Base-by-base conservation (phyloP, 2,797 vertebrate species). In the Anas georgica region DNA sequence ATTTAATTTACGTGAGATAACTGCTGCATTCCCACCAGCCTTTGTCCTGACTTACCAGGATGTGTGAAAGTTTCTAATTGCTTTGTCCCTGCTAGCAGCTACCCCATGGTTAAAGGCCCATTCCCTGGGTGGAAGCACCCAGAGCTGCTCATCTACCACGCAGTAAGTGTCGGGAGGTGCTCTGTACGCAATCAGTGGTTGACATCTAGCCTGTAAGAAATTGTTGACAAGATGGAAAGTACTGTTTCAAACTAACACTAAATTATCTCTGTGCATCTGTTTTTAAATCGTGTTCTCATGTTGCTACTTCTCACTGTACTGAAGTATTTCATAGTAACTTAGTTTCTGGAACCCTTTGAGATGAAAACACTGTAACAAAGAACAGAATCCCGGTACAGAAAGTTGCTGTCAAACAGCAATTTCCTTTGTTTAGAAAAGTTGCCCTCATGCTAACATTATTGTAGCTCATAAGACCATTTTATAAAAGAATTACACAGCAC, bases 291-390 rank as follows among this genome's bases (percentile, higher is more conserved):
- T 7, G 48, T 70, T 74, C 70, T 88, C 73, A 77, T 35, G 29
- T 25, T 89, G 37, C 55, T 48, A 2, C 54, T 55, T 50, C 25
- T 33, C 15, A 74, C 46, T 90, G 54, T 48, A 55, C 74, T 92
- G 54, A 73, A 18, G 70, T 26, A 69, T 59, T 80, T 95, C 79
- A 55, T 26, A 85, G 55, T 9, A 89, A 74, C 18, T 5, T 20
- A 50, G 73, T 50, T 69, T 92, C 87, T 93, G 59, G 58, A 96
- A 93, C 31, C 35, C 10, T 33, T 6, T 89, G 72, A 83, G 82
- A 80, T 72, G 31, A 95, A 94, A 89, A 66, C 54, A 59, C 66
- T 21, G 1, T 15, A 86, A 68, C 18, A 67, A 17, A 66, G 56
- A 86, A 64, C 77, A 78, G 8, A 72, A 84, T 41, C 33, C 21